A percentile compares a stretch with the other conserved stretches of the same genome.
These are phyloP conservation scores for Tricholaema leucomelas DNA, from an alignment of 2,113 vertebrate genomes.

Conservation along the genomic window DNA sequence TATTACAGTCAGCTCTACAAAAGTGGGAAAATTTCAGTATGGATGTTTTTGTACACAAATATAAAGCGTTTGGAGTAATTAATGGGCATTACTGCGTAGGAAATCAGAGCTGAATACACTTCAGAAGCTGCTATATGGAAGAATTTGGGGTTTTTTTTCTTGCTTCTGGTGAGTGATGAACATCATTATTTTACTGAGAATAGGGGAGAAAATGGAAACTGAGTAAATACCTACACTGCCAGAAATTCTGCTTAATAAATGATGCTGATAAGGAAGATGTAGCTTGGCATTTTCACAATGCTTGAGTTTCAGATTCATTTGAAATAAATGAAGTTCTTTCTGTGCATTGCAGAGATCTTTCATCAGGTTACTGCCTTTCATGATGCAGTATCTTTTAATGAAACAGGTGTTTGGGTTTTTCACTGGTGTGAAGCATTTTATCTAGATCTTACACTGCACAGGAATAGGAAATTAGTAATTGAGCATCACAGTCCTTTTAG, in stretches of 20 bases:
- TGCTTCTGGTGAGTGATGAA: background rate
- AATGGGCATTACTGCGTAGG: slow-evolving; percentile 15
- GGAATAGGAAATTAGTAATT: slow-evolving; percentile 13
- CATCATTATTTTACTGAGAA: slow-evolving; percentile 42
- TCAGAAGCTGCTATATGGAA: background rate
- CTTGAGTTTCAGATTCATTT: slow-evolving; percentile 16
- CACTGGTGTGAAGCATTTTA: background rate
- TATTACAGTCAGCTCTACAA: slow-evolving; percentile 33
- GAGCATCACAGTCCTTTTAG: background rate
- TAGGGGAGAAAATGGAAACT: slow-evolving; percentile 23
- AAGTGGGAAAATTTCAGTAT: background rate
- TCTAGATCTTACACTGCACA: background rate
- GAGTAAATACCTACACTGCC: slow-evolving; percentile 40
- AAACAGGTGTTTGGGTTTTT: background rate
- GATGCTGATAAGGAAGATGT: slow-evolving; percentile 47
- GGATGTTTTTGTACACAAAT: background rate
- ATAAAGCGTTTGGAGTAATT: slow-evolving; percentile 16
- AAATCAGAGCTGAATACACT: slow-evolving; percentile 27
- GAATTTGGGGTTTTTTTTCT: background rate
- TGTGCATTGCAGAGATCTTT: background rate
- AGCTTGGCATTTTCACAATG: background rate
- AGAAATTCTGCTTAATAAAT: slow-evolving; percentile 64
- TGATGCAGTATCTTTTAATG: slow-evolving; percentile 14
- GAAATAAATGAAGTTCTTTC: slow-evolving; percentile 27
- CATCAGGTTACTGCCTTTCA: background rate